Evolutionary conservation across 35 echinoderm and acorn worm species (phyloP).

Genomic region (Nesometra sesokonis): DNA sequence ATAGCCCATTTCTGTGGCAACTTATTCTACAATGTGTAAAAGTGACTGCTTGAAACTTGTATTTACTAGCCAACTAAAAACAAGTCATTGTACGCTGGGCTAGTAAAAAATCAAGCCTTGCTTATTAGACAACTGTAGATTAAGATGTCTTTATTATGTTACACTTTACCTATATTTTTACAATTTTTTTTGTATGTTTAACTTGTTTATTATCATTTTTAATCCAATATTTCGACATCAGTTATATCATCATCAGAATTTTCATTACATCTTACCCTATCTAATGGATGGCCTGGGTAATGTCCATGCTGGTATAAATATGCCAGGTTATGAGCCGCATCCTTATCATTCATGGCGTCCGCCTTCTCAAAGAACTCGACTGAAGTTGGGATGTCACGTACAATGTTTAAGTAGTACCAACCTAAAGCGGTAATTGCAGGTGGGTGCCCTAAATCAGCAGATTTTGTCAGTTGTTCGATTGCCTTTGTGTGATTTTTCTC

Average conservation of each 20-base stretch:
- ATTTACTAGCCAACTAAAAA: too few species aligned
- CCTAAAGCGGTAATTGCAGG: conserved; percentile 89
- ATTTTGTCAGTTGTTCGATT: conserved; percentile 60
- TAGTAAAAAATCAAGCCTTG: too few species aligned
- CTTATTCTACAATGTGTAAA: too few species aligned
- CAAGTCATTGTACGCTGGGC: too few species aligned
- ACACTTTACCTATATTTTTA: too few species aligned
- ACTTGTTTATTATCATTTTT: too few species aligned
- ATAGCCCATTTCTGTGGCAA: too few species aligned
- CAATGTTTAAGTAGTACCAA: conserved; percentile 74
- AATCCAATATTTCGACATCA: too few species aligned
- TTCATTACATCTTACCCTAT: conserved; percentile 72
- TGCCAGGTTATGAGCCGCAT: conserved; percentile 82
- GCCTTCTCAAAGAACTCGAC: conserved; percentile 48
- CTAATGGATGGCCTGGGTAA: conserved; percentile 55
- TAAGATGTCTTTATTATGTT: not conserved
- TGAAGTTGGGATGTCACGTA: conserved; percentile 23
- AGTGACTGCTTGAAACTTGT: too few species aligned
- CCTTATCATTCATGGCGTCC: conserved; percentile 48
- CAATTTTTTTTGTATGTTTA: too few species aligned
- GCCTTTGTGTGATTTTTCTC: conserved; percentile 53
- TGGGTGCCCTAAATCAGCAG: conserved; percentile 76
- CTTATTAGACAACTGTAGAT: too few species aligned
- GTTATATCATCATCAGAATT: too few species aligned
- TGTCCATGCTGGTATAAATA: conserved; percentile 49